Evolutionary conservation across 2,113 vertebrate genomes (phyloP).

Genomic region (Eupsittula cactorum): DNA sequence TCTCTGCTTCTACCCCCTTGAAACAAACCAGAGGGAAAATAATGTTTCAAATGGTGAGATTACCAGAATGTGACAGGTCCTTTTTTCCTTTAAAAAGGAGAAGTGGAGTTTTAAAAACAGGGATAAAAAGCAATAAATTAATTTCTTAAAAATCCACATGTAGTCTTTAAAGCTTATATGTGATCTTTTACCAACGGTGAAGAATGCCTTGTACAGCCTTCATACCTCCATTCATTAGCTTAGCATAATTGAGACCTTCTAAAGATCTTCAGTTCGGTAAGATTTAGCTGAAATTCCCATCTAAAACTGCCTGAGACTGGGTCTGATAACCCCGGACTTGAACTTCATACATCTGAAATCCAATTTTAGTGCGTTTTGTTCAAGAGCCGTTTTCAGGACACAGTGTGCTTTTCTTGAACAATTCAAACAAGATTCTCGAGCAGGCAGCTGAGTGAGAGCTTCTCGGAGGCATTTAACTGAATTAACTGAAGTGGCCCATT

Average conservation of each 20-base stretch:
- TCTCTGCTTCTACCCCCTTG: neutral
- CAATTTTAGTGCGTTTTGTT: neutral
- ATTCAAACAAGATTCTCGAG: neutral
- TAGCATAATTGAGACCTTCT: neutral
- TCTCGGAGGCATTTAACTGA: neutral
- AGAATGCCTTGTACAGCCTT: neutral
- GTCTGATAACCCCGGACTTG: neutral
- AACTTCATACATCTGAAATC: neutral
- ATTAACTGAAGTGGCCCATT: neutral
- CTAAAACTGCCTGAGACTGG: neutral
- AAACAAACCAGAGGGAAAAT: neutral
- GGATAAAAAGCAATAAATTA: neutral
- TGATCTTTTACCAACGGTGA: neutral
- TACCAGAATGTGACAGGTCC: neutral
- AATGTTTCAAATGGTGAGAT: neutral
- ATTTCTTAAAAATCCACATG: neutral
- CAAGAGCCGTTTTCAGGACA: neutral
- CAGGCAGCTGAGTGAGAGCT: neutral
- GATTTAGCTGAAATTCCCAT: neutral
- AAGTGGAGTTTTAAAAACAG: neutral
- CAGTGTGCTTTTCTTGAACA: neutral
- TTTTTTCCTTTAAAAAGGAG: neutral
- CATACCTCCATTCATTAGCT: neutral
- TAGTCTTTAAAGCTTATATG: neutral
- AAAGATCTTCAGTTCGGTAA: neutral